phyloP scores from a whole-genome alignment of 2,888 invertebrate species.

The Xestobium rufovillosum region DNA sequence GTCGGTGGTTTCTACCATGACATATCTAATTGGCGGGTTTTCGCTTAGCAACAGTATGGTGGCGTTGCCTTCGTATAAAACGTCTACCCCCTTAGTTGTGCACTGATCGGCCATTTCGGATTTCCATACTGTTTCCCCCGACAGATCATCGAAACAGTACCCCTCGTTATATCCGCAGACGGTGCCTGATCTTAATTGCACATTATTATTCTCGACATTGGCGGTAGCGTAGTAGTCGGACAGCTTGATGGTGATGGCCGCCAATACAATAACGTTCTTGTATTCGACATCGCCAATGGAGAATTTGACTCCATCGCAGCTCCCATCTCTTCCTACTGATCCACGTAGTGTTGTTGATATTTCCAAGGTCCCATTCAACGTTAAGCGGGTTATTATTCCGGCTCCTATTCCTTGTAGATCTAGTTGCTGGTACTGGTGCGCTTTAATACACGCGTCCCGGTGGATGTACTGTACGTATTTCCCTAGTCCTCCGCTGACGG shows the following conservation, averaged over 20 bases:
- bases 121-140: slow-evolving; percentile 10
- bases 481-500: slow-evolving; percentile 5
- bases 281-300: slow-evolving; percentile 7
- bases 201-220: slow-evolving; percentile 8
- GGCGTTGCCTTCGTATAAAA: slow-evolving; percentile 10
- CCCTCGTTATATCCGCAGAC: slow-evolving; percentile 1
- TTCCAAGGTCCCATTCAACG: slow-evolving; percentile 10
- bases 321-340: slow-evolving; percentile 2
- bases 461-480: not conserved
- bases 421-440: too few relatives aligned
- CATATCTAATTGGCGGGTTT: slow-evolving; percentile 5
- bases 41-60: slow-evolving; percentile 5
- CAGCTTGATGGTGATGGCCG: slow-evolving; percentile 7
- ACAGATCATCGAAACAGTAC: slow-evolving; percentile 10
- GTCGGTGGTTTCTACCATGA: not conserved
- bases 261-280: too few relatives aligned
- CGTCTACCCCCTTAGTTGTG: slow-evolving; percentile 5
- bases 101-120: not conserved
- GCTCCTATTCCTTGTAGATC: slow-evolving; percentile 8
- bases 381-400: not conserved
- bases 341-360: slow-evolving; percentile 9
- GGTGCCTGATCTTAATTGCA: slow-evolving; percentile 8
- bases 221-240: slow-evolving; percentile 10
- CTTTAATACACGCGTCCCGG: not conserved
- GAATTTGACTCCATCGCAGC: slow-evolving; percentile 6